phyloP scores from a whole-genome alignment of 2,888 invertebrate species.

The Dyspetes luteomarginatus region DNA sequence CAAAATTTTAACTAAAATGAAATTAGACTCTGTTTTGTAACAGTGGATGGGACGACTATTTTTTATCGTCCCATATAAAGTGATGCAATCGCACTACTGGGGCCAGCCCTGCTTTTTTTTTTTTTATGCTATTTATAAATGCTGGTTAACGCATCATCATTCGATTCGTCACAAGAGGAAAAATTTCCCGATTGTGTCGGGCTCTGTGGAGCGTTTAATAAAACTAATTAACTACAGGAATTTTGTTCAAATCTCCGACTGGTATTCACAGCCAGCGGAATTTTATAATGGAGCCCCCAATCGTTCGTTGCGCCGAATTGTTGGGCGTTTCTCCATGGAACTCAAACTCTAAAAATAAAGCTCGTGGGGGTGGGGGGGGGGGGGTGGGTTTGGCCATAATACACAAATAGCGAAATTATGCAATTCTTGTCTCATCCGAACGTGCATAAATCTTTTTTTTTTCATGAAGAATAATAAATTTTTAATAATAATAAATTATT shows the following conservation, averaged over 20 bases:
- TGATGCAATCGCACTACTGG: conserved; percentile 28
- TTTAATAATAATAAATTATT: neutral
- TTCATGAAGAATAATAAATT: neutral
- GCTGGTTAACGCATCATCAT: conserved; percentile 14
- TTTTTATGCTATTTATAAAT: conserved; percentile 2
- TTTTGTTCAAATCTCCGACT: conserved; percentile 18
- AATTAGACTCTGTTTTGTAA: conserved; percentile 29
- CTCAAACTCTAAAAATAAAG: conserved; percentile 31
- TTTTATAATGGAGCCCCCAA: neutral
- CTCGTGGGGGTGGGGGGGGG: conserved; percentile 3
- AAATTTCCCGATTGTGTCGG: conserved; percentile 22
- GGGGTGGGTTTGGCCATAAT: neutral
- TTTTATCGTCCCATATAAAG: conserved; percentile 1
- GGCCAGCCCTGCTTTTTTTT: conserved; percentile 49
- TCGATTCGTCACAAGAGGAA: conserved; percentile 5
- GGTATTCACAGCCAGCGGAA: conserved; percentile 12
- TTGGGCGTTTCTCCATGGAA: conserved; percentile 10
- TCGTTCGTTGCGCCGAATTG: conserved; percentile 9
- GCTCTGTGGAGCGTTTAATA: conserved; percentile 3
- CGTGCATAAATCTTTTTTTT: neutral
- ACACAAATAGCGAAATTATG: conserved; percentile 18
- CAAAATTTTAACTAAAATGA: neutral
- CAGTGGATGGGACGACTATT: conserved; percentile 35
- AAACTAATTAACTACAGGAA: conserved; percentile 18
- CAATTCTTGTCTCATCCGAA: conserved; percentile 12